Evolutionary conservation across 2,113 vertebrate genomes (phyloP).

Genomic region (Callochromis pleurospilus): DNA sequence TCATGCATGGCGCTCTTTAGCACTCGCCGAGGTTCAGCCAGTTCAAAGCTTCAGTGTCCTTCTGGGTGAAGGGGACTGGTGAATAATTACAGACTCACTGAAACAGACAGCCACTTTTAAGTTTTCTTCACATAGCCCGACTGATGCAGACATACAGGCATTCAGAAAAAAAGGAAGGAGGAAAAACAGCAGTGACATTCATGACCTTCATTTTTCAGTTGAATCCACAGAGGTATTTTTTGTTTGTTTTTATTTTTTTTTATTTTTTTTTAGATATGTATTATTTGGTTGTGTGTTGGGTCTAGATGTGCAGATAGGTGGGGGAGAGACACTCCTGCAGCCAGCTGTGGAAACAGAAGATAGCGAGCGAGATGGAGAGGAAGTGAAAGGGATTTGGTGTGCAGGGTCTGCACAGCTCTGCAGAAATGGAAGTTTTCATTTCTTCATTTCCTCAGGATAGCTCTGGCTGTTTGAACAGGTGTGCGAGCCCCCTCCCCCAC

Average conservation of each 20-base stretch:
- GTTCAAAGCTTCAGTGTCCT: neutral
- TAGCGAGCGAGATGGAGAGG: constrained; percentile 1
- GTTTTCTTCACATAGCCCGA: neutral
- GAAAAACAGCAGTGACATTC: neutral
- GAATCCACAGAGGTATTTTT: neutral
- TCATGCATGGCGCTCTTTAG: neutral
- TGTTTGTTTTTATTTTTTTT: neutral
- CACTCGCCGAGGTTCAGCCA: neutral
- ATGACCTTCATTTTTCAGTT: constrained; percentile 2
- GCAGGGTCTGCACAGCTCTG: constrained; percentile 34
- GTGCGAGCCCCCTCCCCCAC: neutral
- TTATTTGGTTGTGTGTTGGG: neutral
- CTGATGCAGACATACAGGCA: neutral
- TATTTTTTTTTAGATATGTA: neutral
- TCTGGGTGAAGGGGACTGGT: neutral
- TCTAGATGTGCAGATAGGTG: constrained; percentile 22
- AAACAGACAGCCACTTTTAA: neutral
- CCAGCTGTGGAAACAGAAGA: constrained; percentile 59
- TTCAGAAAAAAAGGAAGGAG: neutral
- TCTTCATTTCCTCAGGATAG: constrained; percentile 68
- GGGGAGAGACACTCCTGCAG: neutral
- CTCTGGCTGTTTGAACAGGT: constrained; percentile 67
- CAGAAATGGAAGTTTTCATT: constrained; percentile 66
- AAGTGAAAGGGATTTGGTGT: constrained; percentile 40
- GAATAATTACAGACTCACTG: neutral